Evolutionary conservation across 2,888 invertebrate species (phyloP), one percentile per base, ranked within the genome.

Genomic region (Blastobasis adustella): DNA sequence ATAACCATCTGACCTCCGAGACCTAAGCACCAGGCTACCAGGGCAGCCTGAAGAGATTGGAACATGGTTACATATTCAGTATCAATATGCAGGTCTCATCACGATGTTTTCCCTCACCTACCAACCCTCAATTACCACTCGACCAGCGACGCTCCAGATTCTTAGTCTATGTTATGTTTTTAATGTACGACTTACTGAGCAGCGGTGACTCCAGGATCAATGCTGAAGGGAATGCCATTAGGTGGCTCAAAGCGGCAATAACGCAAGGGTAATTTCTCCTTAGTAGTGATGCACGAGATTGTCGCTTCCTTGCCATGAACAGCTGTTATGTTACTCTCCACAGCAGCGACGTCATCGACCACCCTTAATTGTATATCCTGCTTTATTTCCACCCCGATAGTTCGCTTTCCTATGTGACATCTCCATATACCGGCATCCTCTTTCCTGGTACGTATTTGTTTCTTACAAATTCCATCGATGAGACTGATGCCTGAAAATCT

Each of bases 231-330:
- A 37, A 58, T 68, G 0, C 77, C 85, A 48, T 68, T 75, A 0
- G 90, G 90, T 4, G 86, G 81, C 45, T 86, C 82, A 51, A 90
- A 90, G 5, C 90, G 73, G 47, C 90, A 90, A 55, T 90, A 89
- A 37, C 77, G 81, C 37, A 90, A 54, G 0, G 89, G 77, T 4
- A 67, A 62, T 38, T 72, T 59, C 0, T 72, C 73, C 23, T 73
- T 76, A 0, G 82, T 79, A 0, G 89, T 83, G 0, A 73, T 71
- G 55, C 90, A 90, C 1, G 71, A 66, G 39, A 90, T 50, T 0
- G 84, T 83, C 1, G 78, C 65, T 5, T 75, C 52, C 48, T 79
- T 77, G 7, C 77, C 79, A 23, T 79, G 72, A 1, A 71, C 60
- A 0, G 72, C 74, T 0, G 68, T 70, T 1, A 83, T 55, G 37